Base-by-base conservation (phyloP, 2,888 invertebrate genomes). In the Lasioglossum pauxillum region DNA sequence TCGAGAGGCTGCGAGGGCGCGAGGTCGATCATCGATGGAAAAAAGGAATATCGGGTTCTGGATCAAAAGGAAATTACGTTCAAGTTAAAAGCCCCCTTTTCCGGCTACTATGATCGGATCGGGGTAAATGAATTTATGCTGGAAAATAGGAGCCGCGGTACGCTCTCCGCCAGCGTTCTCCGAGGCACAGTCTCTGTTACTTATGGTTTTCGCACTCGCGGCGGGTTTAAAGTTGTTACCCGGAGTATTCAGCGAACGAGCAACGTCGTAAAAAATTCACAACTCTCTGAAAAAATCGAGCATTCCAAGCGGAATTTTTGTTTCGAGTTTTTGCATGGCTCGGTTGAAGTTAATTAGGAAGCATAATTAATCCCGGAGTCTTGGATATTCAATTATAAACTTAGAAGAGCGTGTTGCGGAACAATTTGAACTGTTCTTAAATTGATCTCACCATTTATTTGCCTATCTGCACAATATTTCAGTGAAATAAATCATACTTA, bases 61-160 rank as follows among this genome's bases (percentile, higher is more conserved):
- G 89, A 91, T 92, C 89, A 91, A 91, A 91, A 89, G 91, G 86
- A 90, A 91, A 92, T 92, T 91, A 92, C 89, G 87, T 85, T 86
- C 85, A 84, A 90, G 87, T 90, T 90, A 90, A 91, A 91, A 90
- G 91, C 90, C 80, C 80, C 82, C 83, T 83, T 86, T 35, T 75
- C 80, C 82, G 76, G 77, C 80, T 76, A 82, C 31, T 31, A 46
- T 31, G 75, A 35, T 60, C 38, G 35, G 41, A 19, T 27, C 64
- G 44, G 38, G 31, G 77, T 72, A 57, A 78, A 78, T 78, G 64
- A 71, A 72, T 78, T 78, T 78, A 78, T 57, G 75, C 41, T 35
- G 57, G 72, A 27, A 78, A 78, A 72, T 72, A 60, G 78, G 38
- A 72, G n/a, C 53, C n/a, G 10, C 53, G 53, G 72, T 31, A 23